phyloP scores from a whole-genome alignment of 2,113 vertebrate species.

The Casuarius casuarius region DNA sequence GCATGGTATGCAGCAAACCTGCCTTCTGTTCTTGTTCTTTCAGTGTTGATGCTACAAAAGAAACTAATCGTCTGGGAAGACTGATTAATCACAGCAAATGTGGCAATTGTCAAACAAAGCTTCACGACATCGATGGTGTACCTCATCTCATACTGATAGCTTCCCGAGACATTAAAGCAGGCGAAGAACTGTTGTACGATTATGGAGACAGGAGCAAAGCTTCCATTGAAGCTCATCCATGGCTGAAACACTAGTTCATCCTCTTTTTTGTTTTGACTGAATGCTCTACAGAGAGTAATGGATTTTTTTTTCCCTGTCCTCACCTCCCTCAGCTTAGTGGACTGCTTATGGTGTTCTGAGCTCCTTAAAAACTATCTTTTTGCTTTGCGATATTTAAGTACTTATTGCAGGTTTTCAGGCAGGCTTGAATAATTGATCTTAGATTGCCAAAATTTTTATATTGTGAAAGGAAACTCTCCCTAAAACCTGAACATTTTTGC shows the following conservation, averaged over 20 bases:
- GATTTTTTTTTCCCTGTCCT: not conserved
- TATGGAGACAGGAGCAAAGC: conserved; percentile 94
- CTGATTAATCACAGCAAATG: conserved; percentile 96
- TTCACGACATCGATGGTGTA: conserved; percentile 87
- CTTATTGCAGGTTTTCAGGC: conserved; percentile 69
- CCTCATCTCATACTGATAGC: conserved; percentile 95
- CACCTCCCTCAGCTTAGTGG: conserved; percentile 58
- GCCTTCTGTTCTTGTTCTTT: not conserved
- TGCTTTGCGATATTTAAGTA: conserved; percentile 75
- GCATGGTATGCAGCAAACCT: not conserved
- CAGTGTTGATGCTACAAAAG: conserved; percentile 93
- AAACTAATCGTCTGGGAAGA: conserved; percentile 88
- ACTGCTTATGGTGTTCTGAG: conserved; percentile 70
- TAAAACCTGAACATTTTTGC: conserved; percentile 79
- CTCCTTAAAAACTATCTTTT: conserved; percentile 75
- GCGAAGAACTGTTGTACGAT: conserved; percentile 94
- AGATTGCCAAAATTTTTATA: conserved; percentile 82
- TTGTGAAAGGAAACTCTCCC: conserved; percentile 63
- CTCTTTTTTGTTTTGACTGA: conserved; percentile 22
- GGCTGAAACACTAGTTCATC: conserved; percentile 87
- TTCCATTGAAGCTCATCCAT: conserved; percentile 90
- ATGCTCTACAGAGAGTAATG: conserved; percentile 54
- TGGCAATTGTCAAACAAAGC: conserved; percentile 94
- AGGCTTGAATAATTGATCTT: conserved; percentile 77
- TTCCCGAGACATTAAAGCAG: conserved; percentile 86